phyloP scores from a whole-genome alignment of 2,888 invertebrate species.

The Tipula confusa region DNA sequence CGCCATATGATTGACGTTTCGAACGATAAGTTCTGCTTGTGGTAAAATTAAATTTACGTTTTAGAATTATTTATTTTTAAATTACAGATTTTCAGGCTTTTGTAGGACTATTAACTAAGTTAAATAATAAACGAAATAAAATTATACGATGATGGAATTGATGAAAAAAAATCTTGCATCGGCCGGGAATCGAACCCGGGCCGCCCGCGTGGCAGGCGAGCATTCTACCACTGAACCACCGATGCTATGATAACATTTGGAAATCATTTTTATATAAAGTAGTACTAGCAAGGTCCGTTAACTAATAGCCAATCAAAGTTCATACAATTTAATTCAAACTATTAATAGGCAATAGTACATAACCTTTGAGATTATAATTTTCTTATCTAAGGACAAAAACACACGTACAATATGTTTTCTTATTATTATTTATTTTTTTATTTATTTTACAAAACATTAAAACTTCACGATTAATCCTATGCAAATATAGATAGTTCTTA shows the following conservation, averaged over 20 bases:
- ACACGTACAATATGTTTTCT: neutral
- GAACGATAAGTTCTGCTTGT: neutral
- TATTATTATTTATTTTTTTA: neutral
- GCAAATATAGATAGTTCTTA: constrained; percentile 41
- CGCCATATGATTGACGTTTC: constrained; percentile 38
- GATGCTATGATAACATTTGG: constrained; percentile 14
- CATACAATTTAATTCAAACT: neutral
- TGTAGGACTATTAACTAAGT: no score
- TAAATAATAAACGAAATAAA: no score
- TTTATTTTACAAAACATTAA: constrained; percentile 1
- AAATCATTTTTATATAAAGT: neutral
- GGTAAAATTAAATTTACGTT: no score
- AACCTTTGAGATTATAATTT: neutral
- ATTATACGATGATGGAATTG: no score
- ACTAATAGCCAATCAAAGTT: neutral
- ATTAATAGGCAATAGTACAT: neutral
- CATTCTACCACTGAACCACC: constrained; percentile 32
- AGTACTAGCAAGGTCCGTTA: neutral
- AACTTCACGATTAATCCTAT: neutral
- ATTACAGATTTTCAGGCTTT: no score
- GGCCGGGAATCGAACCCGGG: constrained; percentile 32
- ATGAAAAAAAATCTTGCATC: neutral
- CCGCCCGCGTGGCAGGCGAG: constrained; percentile 32
- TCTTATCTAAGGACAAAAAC: neutral
- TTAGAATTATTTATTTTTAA: no score